A percentile compares a stretch with the other conserved stretches of the same genome.
Evolutionary conservation across 2,113 vertebrate genomes (phyloP).

Genomic region (Calyptommatus sinebrachiatus): DNA sequence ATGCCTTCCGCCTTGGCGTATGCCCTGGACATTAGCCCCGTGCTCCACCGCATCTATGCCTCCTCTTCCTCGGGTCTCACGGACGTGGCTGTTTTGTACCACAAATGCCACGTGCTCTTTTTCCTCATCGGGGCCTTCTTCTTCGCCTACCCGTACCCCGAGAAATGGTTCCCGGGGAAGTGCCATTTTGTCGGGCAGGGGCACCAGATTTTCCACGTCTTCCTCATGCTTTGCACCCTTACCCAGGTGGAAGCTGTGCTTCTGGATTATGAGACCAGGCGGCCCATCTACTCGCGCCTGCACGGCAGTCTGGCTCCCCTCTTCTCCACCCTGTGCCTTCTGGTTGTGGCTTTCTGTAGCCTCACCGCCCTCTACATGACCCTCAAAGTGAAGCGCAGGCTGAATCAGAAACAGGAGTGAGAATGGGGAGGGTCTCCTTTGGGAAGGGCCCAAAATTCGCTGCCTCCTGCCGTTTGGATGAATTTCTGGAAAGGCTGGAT

Average conservation of each 20-base stretch:
- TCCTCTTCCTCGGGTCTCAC: conserved; percentile 58
- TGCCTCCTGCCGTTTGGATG: too few species aligned
- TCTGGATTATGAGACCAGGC: conserved; percentile 83
- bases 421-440: not conserved
- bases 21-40: conserved; percentile 89
- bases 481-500: too few species aligned
- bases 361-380: conserved; percentile 84
- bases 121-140: conserved; percentile 90
- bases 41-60: conserved; percentile 83
- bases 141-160: conserved; percentile 88
- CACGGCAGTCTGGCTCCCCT: conserved; percentile 80
- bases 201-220: conserved; percentile 93
- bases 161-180: conserved; percentile 87
- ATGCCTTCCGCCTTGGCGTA: conserved; percentile 89
- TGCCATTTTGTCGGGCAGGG: conserved; percentile 92
- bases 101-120: conserved; percentile 88
- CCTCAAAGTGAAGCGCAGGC: conserved; percentile 72
- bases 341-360: conserved; percentile 82
- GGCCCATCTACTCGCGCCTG: conserved; percentile 80
- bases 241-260: conserved; percentile 89
- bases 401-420: conserved; percentile 80
- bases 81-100: conserved; percentile 81
- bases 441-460: too few species aligned
- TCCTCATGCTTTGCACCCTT: conserved; percentile 88
- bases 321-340: conserved; percentile 82